Conservation (phyloP, 2,113 vertebrate genomes). For the Alexandromys fortis region DNA sequence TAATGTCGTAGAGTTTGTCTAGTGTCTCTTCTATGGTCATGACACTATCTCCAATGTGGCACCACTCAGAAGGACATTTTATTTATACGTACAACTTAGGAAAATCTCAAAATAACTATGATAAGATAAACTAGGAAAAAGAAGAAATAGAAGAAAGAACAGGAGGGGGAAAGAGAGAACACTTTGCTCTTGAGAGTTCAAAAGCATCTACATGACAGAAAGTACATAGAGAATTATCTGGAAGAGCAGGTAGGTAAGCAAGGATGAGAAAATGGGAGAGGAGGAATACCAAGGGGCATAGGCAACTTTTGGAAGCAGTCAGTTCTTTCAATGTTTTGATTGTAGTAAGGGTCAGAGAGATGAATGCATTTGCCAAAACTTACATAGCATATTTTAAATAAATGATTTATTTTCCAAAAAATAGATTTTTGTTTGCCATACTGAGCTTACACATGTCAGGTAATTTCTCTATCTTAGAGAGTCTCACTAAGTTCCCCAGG, state of each 20-base stretch:
- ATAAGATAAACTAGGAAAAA: not conserved
- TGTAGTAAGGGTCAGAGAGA: not conserved
- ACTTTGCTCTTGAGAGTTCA: not conserved
- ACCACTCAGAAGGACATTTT: slow-evolving; percentile 14
- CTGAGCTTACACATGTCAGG: not conserved
- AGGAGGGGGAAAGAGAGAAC: not conserved
- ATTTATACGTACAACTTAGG: not conserved
- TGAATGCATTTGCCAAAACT: not conserved
- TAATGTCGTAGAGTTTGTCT: not conserved
- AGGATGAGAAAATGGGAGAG: not conserved
- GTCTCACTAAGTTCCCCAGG: not conserved
- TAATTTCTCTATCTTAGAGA: not conserved
- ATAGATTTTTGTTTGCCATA: not conserved
- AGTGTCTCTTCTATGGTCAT: not conserved
- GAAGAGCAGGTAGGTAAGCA: too few species aligned
- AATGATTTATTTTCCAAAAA: not conserved
- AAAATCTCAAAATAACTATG: slow-evolving; percentile 38
- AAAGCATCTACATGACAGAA: not conserved
- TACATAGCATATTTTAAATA: slow-evolving; percentile 39
- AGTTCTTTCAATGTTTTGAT: not conserved
- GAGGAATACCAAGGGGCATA: not conserved
- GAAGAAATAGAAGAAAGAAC: not conserved
- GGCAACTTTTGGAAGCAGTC: not conserved
- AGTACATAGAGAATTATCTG: not conserved
- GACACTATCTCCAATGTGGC: not conserved